Conservation (phyloP, 2,113 vertebrate species). For the Monarcha castaneiventris region DNA sequence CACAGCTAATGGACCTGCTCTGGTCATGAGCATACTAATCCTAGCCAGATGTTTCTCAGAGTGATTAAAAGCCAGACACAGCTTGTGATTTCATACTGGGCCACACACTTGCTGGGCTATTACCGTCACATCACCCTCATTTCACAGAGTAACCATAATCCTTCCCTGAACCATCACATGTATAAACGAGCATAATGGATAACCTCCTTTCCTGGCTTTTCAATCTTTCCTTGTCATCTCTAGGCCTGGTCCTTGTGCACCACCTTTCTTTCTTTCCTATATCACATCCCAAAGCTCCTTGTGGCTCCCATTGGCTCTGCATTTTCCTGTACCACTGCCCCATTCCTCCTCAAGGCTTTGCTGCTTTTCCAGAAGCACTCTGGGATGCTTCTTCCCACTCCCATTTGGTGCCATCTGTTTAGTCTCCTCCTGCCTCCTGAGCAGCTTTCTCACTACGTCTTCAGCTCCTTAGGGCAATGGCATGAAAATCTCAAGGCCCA, state of each 20-base stretch:
- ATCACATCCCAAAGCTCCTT: neutral
- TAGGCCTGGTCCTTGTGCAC: neutral
- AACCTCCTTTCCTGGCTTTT: neutral
- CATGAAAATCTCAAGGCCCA: neutral
- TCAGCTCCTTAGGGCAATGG: neutral
- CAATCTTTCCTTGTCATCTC: neutral
- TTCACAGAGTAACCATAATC: neutral
- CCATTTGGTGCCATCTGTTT: neutral
- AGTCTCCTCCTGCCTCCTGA: neutral
- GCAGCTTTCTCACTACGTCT: neutral
- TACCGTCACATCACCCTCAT: neutral
- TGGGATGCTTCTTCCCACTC: neutral
- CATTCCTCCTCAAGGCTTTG: neutral
- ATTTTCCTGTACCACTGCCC: neutral
- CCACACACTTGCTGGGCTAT: neutral
- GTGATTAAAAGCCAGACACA: neutral
- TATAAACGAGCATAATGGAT: neutral
- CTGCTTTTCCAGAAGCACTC: neutral
- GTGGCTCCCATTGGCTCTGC: neutral
- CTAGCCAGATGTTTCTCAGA: neutral
- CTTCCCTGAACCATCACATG: neutral
- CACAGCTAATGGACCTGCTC: neutral
- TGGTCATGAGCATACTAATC: neutral
- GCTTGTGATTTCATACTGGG: neutral
- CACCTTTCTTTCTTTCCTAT: neutral